These are phyloP conservation scores for Brienomyrus longianalis DNA, from an alignment of 2,113 vertebrate genomes.

Conservation along the genomic window DNA sequence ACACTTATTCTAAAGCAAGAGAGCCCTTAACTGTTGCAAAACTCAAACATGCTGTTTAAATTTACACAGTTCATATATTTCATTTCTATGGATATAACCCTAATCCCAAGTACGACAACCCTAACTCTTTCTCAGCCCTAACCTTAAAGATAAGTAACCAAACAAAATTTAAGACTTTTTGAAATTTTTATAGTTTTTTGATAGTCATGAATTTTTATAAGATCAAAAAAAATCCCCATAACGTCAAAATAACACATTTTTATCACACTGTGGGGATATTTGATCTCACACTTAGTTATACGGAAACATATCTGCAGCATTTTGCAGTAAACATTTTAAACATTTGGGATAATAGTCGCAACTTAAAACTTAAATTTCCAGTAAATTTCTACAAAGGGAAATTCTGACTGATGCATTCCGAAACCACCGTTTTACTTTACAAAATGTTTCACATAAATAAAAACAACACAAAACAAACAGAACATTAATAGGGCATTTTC, in stretches of 20 bases:
- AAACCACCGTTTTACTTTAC: background rate
- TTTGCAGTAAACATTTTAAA: background rate
- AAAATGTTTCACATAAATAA: background rate
- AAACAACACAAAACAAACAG: background rate
- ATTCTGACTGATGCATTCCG: background rate
- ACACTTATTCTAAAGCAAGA: background rate
- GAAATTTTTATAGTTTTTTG: background rate
- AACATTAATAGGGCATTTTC: background rate
- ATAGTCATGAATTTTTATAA: background rate
- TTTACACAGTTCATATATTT: background rate
- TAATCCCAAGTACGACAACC: background rate
- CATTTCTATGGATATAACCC: background rate
- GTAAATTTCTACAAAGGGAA: background rate
- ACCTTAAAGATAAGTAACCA: background rate
- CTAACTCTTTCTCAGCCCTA: background rate
- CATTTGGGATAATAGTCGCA: background rate
- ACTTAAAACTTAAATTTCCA: background rate
- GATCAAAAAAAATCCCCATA: background rate
- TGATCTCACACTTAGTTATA: background rate
- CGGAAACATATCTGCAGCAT: background rate
- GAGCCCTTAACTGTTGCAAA: background rate
- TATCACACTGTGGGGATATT: background rate
- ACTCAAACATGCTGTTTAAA: background rate
- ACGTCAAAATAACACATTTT: background rate
- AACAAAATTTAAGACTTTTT: background rate